phyloP scores from a whole-genome alignment of 2,888 invertebrate species.

The Hydrotaea cyrtoneurina region DNA sequence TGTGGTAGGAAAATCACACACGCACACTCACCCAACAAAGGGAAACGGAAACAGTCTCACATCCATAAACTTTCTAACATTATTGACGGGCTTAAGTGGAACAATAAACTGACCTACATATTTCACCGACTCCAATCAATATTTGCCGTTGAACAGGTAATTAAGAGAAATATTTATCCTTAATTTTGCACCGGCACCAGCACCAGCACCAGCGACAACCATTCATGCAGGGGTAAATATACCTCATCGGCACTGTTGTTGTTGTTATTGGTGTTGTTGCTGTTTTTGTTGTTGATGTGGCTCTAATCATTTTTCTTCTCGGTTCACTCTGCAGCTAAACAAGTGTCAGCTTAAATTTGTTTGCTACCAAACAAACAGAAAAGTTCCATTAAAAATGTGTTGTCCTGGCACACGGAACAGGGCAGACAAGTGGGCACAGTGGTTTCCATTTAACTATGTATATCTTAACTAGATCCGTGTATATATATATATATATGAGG shows the following conservation, averaged over 20 bases:
- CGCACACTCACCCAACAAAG: no score
- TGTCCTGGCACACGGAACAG: background rate
- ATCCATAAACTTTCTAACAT: slow-evolving; percentile 31
- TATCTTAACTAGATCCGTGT: no score
- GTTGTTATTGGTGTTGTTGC: no score
- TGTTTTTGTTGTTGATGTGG: no score
- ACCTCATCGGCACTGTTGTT: background rate
- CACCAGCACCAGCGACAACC: slow-evolving; percentile 20
- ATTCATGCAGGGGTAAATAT: background rate
- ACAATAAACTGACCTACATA: slow-evolving; percentile 39
- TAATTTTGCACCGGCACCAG: no score
- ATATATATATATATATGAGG: no score
- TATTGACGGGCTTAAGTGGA: background rate
- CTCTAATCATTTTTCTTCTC: slow-evolving; percentile 29
- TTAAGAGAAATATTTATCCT: slow-evolving; percentile 37
- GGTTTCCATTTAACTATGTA: no score
- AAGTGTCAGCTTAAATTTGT: slow-evolving; percentile 51
- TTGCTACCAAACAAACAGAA: slow-evolving; percentile 36
- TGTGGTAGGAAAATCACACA: background rate
- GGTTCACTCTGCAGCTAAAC: slow-evolving; percentile 21
- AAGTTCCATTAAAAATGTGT: slow-evolving; percentile 47
- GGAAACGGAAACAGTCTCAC: background rate
- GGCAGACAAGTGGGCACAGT: background rate
- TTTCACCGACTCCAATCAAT: slow-evolving; percentile 17
- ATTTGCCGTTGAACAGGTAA: slow-evolving; percentile 34